These are phyloP conservation scores for Trichonephila clavipes DNA, from an alignment of 1,140 invertebrate genomes.

Conservation along the genomic window DNA sequence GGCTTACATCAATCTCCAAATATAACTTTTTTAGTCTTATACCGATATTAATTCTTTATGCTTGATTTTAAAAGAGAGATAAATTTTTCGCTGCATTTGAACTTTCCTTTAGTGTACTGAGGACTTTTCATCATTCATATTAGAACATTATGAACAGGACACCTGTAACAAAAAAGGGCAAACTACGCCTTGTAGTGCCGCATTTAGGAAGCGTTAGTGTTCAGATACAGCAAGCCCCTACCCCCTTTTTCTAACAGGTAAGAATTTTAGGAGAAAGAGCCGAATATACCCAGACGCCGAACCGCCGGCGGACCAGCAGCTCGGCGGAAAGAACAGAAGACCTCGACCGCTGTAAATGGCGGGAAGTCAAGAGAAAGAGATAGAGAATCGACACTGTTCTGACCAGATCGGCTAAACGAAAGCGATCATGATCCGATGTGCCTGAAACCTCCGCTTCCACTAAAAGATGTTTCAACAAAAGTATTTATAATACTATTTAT, in stretches of 20 bases:
- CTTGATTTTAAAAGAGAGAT: too few relatives aligned
- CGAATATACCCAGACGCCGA: slow-evolving; percentile 66
- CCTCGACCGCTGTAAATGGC: slow-evolving; percentile 4
- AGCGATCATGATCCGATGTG: slow-evolving; percentile 67
- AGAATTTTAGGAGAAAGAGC: slow-evolving; percentile 59
- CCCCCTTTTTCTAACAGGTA: slow-evolving; percentile 32
- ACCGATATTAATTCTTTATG: too few relatives aligned
- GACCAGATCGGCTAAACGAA: slow-evolving; percentile 65
- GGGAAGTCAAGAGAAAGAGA: slow-evolving; percentile 1
- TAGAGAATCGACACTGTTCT: slow-evolving; percentile 68
- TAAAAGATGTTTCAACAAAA: too few relatives aligned
- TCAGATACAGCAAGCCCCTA: slow-evolving; percentile 59
- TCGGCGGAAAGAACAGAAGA: slow-evolving; percentile 31
- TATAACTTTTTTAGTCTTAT: too few relatives aligned
- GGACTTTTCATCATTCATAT: too few relatives aligned
- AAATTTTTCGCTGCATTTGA: too few relatives aligned
- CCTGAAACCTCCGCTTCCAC: slow-evolving; percentile 61
- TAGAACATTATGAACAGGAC: too few relatives aligned
- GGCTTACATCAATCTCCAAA: too few relatives aligned
- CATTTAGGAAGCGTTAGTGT: slow-evolving; percentile 53
- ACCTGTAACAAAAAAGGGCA: slow-evolving; percentile 31
- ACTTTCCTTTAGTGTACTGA: too few relatives aligned
- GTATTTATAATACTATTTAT: too few relatives aligned
- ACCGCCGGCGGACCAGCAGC: slow-evolving; percentile 38
- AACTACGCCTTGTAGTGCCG: slow-evolving; percentile 63